These are phyloP conservation scores for Ophiothrix spiculata DNA, from an alignment of 35 echinoderm and acorn worm genomes.

Conservation along the genomic window DNA sequence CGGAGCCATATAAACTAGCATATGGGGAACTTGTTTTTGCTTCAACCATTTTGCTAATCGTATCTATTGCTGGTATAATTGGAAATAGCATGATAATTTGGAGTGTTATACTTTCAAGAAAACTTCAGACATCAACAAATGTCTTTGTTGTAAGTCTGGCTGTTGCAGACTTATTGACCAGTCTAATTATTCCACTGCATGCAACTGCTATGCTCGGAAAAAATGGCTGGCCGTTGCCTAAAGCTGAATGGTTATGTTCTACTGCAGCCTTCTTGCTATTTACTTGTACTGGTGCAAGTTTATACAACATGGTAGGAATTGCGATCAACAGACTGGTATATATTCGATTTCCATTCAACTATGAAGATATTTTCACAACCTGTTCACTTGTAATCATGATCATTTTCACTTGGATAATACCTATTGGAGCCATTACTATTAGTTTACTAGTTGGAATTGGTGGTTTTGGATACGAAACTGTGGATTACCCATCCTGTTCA, in stretches of 20 bases:
- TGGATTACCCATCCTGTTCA: constrained; percentile 40
- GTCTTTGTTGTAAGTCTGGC: constrained; percentile 69
- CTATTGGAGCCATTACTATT: constrained; percentile 17
- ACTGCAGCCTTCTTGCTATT: constrained; percentile 8
- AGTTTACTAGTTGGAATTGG: constrained; percentile 29
- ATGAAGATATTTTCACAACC: constrained; percentile 33
- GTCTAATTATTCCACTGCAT: constrained; percentile 24
- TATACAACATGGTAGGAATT: constrained; percentile 49
- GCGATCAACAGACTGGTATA: constrained; percentile 42
- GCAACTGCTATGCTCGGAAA: constrained; percentile 4
- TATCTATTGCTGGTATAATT: constrained; percentile 24
- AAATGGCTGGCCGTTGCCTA: constrained; percentile 18
- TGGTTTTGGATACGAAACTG: constrained; percentile 30
- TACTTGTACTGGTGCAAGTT: constrained; percentile 28
- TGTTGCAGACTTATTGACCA: constrained; percentile 32
- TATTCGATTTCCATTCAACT: constrained; percentile 11
- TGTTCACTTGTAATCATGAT: constrained; percentile 27
- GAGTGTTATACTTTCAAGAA: constrained; percentile 38
- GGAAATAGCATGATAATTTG: constrained; percentile 57
- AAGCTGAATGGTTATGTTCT: constrained; percentile 13
- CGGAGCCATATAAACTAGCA: neutral
- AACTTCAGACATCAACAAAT: constrained; percentile 49
- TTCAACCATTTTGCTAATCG: neutral
- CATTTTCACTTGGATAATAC: constrained; percentile 33
- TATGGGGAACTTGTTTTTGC: neutral